Evolutionary conservation across 2,797 vertebrate species (phyloP).

Genomic region (Brachymystax lenok): DNA sequence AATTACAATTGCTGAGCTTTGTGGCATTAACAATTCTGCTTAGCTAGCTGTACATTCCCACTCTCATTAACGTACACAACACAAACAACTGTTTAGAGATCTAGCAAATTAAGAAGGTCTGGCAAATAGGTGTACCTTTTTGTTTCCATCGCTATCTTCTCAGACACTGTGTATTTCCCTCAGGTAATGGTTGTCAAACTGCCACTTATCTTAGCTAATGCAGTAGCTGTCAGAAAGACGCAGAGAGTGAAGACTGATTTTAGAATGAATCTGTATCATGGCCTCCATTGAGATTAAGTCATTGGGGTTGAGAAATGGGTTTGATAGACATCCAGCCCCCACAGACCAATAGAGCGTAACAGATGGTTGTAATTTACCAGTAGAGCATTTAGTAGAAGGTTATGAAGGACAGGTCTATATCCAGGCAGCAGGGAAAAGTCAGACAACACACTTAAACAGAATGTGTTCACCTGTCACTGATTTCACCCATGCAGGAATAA

Average conservation of each 20-base stretch:
- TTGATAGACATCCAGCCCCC: slow-evolving; percentile 7
- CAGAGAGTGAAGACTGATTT: neutral
- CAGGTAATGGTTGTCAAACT: neutral
- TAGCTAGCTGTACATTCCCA: too few species aligned
- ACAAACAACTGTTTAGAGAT: too few species aligned
- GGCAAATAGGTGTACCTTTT: neutral
- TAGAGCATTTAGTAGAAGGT: neutral
- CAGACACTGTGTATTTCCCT: neutral
- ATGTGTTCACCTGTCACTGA: neutral
- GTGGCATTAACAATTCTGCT: too few species aligned
- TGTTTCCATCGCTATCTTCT: neutral
- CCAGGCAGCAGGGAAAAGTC: neutral
- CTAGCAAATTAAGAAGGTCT: neutral
- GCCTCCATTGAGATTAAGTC: neutral
- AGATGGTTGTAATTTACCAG: neutral
- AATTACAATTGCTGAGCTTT: too few species aligned
- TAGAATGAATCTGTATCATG: neutral
- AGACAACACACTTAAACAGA: neutral
- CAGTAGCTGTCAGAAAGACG: neutral
- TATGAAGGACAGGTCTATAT: neutral
- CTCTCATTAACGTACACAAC: too few species aligned
- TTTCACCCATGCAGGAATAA: slow-evolving; percentile 1
- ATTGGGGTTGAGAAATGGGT: slow-evolving; percentile 4
- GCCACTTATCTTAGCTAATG: slow-evolving; percentile 1
- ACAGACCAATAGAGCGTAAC: neutral